phyloP scores from a whole-genome alignment of 2,888 invertebrate genomes.

The Drosophila aldrichi region DNA sequence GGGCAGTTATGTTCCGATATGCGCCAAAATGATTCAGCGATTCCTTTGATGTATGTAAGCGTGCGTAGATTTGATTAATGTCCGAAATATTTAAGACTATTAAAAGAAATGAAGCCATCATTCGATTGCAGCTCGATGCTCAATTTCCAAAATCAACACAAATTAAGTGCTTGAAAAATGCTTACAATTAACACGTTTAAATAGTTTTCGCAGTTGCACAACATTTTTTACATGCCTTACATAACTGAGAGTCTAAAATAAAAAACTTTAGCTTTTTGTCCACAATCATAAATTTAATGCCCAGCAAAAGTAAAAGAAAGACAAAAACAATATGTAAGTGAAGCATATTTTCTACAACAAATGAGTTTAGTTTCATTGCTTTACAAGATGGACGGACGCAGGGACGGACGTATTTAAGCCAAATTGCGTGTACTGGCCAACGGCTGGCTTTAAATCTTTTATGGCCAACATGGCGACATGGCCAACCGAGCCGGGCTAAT shows the following conservation, averaged over 20 bases:
- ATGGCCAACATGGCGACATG: constrained; percentile 47
- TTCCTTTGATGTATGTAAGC: constrained; percentile 19
- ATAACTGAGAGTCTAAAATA: constrained; percentile 33
- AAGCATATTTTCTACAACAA: constrained; percentile 48
- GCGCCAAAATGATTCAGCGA: constrained; percentile 55
- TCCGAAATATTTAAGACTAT: constrained; percentile 38
- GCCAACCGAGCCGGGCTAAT: constrained; percentile 57
- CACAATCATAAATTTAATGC: constrained; percentile 66
- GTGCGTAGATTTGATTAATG: constrained; percentile 36
- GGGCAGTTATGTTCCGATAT: constrained; percentile 35
- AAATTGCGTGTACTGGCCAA: constrained; percentile 60
- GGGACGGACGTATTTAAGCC: constrained; percentile 55
- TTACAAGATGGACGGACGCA: constrained; percentile 11
- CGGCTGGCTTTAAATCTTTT: constrained; percentile 59
- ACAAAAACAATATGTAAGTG: constrained; percentile 37
- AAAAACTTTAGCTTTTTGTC: constrained; percentile 39
- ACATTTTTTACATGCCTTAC: constrained; percentile 53
- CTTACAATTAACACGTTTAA: constrained; percentile 63
- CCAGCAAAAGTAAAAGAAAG: constrained; percentile 21
- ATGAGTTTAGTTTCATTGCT: constrained; percentile 30
- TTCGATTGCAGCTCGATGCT: constrained; percentile 51
- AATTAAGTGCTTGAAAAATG: constrained; percentile 53
- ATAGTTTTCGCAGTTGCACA: constrained; percentile 61
- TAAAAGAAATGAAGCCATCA: constrained; percentile 65
- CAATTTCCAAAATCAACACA: constrained; percentile 51